phyloP scores from a whole-genome alignment of 2,888 invertebrate species.

The Brenthis ino region DNA sequence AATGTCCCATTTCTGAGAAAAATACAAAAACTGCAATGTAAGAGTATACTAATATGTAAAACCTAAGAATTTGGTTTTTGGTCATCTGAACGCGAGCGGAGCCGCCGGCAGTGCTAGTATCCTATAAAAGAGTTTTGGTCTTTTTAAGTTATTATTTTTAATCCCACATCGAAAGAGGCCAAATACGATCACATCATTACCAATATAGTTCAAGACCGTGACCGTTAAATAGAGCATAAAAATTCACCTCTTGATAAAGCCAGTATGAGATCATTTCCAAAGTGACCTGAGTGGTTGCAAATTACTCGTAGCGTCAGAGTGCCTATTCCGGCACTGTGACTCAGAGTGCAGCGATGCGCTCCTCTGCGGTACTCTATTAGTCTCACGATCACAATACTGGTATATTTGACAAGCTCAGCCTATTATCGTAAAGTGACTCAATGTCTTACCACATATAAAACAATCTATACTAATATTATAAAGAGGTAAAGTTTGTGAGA shows the following conservation, averaged over 20 bases:
- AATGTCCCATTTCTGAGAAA: too few relatives aligned
- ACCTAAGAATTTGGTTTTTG: too few relatives aligned
- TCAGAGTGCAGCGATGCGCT: conserved; percentile 21
- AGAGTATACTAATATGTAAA: too few relatives aligned
- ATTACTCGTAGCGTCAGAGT: conserved; percentile 1
- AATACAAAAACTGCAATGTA: too few relatives aligned
- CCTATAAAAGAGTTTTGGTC: too few relatives aligned
- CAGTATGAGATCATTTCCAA: conserved; percentile 20
- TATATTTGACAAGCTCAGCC: not conserved
- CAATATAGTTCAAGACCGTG: not conserved
- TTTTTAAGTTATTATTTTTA: too few relatives aligned
- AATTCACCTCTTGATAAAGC: not conserved
- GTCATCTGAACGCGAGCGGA: too few relatives aligned
- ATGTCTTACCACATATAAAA: not conserved
- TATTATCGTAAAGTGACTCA: not conserved
- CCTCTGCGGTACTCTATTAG: not conserved
- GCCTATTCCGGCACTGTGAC: conserved; percentile 15
- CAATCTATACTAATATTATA: too few relatives aligned
- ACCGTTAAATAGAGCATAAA: not conserved
- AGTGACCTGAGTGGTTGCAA: conserved; percentile 17
- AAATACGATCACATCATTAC: not conserved
- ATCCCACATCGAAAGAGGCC: too few relatives aligned
- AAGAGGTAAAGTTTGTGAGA: too few relatives aligned
- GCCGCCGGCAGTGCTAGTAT: too few relatives aligned
- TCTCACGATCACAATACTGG: conserved; percentile 2